Conservation (phyloP, 1,140 invertebrate species). For the Antheraea pernyi region DNA sequence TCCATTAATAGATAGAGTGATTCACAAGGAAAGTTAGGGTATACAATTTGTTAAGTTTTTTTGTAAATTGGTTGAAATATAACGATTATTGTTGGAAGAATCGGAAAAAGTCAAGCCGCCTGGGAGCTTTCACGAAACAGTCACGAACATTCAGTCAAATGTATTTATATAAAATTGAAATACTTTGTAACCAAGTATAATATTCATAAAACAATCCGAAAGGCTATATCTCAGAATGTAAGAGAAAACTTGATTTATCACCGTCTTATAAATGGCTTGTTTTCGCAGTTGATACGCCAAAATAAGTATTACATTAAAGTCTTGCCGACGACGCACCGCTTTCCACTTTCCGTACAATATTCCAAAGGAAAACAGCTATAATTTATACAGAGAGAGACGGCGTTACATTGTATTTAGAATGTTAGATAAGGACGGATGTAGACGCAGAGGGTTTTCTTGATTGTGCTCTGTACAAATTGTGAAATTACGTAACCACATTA, state of each 20-base stretch:
- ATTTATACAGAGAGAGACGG: constrained; percentile 45
- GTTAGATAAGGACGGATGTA: constrained; percentile 28
- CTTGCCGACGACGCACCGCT: constrained; percentile 24
- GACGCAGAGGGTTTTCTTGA: constrained; percentile 24
- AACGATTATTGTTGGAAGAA: too few species aligned
- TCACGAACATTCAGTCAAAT: neutral
- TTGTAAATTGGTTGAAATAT: too few species aligned
- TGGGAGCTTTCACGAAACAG: too few species aligned
- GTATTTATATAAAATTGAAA: neutral
- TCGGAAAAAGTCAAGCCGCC: too few species aligned
- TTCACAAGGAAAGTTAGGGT: too few species aligned
- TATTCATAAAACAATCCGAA: constrained; percentile 1
- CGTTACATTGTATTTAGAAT: constrained; percentile 14
- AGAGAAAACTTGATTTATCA: constrained; percentile 48
- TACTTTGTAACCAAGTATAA: neutral
- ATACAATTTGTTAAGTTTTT: too few species aligned
- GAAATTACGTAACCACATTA: constrained; percentile 26
- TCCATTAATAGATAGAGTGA: too few species aligned
- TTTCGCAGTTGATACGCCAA: constrained; percentile 52
- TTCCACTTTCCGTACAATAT: constrained; percentile 40
- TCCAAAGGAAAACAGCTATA: constrained; percentile 58
- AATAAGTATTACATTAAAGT: constrained; percentile 58
- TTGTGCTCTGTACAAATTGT: constrained; percentile 31
- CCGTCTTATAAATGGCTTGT: constrained; percentile 59
- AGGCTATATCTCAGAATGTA: neutral